Percentiles rank a stretch among this genome's conserved stretches.
phyloP scores from a whole-genome alignment of 2,888 invertebrate species.

The Julus scandinavius region DNA sequence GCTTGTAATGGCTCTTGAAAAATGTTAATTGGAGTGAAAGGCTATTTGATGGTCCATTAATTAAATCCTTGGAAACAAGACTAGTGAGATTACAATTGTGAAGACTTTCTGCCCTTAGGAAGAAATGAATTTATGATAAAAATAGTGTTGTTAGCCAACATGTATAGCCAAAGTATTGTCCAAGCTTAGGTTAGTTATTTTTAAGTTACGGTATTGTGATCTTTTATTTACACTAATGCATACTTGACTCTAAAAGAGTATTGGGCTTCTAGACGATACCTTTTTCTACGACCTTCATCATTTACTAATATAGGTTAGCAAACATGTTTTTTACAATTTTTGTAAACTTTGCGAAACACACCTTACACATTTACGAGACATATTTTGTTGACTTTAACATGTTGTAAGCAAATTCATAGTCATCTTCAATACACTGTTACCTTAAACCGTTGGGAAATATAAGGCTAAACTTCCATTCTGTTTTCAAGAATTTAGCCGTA shows the following conservation, averaged over 20 bases:
- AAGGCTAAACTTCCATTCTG: neutral
- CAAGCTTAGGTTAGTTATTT: neutral
- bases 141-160: neutral
- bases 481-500: neutral
- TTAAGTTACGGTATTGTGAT: no score
- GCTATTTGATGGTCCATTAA: conserved; percentile 26
- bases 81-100: neutral
- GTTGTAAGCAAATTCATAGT: neutral
- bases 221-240: no score
- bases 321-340: no score
- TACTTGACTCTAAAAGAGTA: no score
- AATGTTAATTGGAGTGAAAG: conserved; percentile 36
- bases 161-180: neutral
- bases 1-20: conserved; percentile 29
- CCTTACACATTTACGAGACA: no score
- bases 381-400: no score
- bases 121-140: conserved; percentile 2
- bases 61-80: conserved; percentile 24
- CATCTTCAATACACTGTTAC: neutral
- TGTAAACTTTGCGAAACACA: no score
- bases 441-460: neutral
- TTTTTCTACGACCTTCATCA: no score
- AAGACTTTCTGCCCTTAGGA: neutral
- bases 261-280: no score
- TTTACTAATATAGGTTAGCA: no score